Conservation (phyloP, 2,113 vertebrate species). For the Patagioenas fasciata region DNA sequence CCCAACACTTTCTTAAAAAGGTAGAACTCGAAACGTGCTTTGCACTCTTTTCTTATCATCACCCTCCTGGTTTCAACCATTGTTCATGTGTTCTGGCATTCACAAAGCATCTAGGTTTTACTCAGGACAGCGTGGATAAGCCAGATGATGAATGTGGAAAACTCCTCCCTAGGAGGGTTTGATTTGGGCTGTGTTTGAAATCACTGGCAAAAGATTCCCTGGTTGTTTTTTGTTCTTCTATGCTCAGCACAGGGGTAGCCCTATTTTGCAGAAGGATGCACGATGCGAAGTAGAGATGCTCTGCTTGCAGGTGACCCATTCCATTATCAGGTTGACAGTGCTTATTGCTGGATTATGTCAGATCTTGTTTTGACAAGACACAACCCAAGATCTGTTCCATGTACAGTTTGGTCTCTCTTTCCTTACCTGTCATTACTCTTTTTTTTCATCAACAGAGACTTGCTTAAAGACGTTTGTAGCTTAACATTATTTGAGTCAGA, state of each 20-base stretch:
- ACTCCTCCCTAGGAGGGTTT: conserved; percentile 31
- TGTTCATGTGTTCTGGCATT: conserved; percentile 56
- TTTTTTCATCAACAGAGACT: background rate
- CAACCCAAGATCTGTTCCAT: background rate
- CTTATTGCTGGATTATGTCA: background rate
- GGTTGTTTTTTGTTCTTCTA: background rate
- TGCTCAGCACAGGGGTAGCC: background rate
- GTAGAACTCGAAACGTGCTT: conserved; percentile 62
- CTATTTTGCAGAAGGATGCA: background rate
- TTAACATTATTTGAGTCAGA: background rate
- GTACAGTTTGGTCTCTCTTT: background rate
- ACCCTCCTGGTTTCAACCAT: background rate
- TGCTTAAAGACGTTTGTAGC: background rate
- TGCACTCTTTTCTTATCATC: conserved; percentile 46
- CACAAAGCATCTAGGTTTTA: conserved; percentile 34
- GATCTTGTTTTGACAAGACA: background rate
- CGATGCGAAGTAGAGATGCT: background rate
- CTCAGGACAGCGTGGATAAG: conserved; percentile 37
- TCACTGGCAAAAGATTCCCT: background rate
- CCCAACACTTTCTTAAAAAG: conserved; percentile 56
- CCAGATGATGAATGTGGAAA: conserved; percentile 56
- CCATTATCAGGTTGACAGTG: background rate
- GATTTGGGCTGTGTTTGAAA: background rate
- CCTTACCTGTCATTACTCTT: background rate
- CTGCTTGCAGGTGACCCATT: background rate